Evolutionary conservation across 2,797 vertebrate species (phyloP), one percentile per base, ranked within the genome.

Genomic region (Melopsittacus undulatus): DNA sequence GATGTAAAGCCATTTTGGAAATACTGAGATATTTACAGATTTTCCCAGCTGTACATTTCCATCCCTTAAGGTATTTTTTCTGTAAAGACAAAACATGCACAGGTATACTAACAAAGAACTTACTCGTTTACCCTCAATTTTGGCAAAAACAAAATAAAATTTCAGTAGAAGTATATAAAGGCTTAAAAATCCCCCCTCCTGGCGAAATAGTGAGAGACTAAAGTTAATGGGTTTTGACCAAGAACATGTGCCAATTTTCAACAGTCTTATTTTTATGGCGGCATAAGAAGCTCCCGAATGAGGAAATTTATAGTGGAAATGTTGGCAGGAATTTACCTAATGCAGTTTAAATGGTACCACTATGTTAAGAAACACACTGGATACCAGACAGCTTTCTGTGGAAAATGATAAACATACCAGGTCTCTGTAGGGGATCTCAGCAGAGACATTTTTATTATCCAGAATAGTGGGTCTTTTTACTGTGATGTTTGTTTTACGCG

Each of bases 261-360:
- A 43, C 59, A 84, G 54, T 67, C 45, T 78, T 92, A 62, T 92
- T 95, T 97, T 96, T 97, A 69, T 90, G 68, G 34, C 57, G 91
- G 45, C 70, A n/a, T 89, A 93, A 87, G 95, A 96, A 96, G 83
- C 89, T 95, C 57, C 72, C 90, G 87, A 83, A 91, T 94, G 70
- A 95, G 66, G 77, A 83, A 90, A 95, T 97, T 96, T 95, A 96
- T 87, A 93, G 90, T 93, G 90, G 92, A 97, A 97, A 95, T 19
- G 46, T 92, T 97, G 94, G 92, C 90, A 96, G 64, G n/a, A 83
- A 89, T 94, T 90, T 87, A 87, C 74, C 68, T 85, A 94, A 85
- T 2, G 3, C 54, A 72, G 45, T 54, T 74, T 75, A 84, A 89
- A 83, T 80, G 49, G 59, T 82, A 61, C 62, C 43, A 66, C 75